Base-by-base conservation (phyloP, 1,140 invertebrate genomes). In the Hycleus phaleratus region DNA sequence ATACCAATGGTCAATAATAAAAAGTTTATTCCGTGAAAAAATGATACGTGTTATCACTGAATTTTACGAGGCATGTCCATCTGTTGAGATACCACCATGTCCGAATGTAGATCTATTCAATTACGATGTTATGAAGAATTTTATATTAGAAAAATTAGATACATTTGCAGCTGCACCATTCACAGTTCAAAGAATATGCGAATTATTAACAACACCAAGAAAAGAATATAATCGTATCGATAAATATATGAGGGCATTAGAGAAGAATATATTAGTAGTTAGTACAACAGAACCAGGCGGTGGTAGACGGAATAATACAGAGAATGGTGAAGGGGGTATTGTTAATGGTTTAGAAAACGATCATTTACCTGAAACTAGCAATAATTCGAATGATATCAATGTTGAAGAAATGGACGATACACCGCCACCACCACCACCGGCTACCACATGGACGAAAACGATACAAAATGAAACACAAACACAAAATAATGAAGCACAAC, bases 211-310 rank as follows among this genome's bases (percentile, higher is more conserved):
- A 2, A 82, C 85, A 59, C 95, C 95, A 4, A 81, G 85, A n/a
- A 93, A 91, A 71, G 91, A 98, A 70, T 98, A 98, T 73, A 94
- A 90, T 68, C 80, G 93, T 56, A 90, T 93, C 46, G 95, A 98
- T 71, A 98, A 98, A 75, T 98, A 92, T 71, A 90, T 98, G 85
- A 77, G 95, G 49, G 95, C 93, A 0, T 82, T 96, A 38, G 93
- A 95, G 68, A 95, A 95, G 74, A 96, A 95, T 71, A 89, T 97
- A 59, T 75, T 95, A 63, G 94, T 97, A 49, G 93, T 98, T 4
- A 95, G 90, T 61, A 96, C 93, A n/a, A 84, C 92, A 40, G 93
- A 97, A 72, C 91, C 92, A 1, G 87, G 87, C 47, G 76, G 69
- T 56, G 32, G 32, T 32, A 32, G 40, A 42, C 79, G 76, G 67